These are phyloP conservation scores for Drosophila tsacasi DNA, from an alignment of 1,140 invertebrate species.

Conservation along the genomic window DNA sequence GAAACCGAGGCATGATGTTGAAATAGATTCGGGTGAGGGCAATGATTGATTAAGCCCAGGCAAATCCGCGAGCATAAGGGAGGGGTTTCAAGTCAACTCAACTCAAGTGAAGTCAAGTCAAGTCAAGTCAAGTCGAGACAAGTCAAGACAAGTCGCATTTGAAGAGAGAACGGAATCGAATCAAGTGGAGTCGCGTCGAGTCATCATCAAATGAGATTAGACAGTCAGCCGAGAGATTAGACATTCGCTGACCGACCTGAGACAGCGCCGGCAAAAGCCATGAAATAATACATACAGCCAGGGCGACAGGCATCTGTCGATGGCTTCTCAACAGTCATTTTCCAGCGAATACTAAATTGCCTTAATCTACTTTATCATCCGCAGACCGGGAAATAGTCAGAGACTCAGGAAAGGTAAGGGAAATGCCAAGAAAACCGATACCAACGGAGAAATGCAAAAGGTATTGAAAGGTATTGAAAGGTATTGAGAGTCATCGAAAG, in stretches of 20 bases:
- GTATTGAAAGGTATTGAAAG: no score
- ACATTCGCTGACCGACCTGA: constrained; percentile 46
- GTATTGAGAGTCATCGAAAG: not conserved
- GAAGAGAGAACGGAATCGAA: constrained; percentile 9
- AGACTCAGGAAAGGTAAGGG: not conserved
- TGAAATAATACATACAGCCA: not conserved
- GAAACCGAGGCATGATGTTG: constrained; percentile 65
- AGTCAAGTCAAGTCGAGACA: no score
- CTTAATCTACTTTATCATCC: constrained; percentile 39
- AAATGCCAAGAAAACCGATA: not conserved
- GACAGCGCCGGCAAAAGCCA: not conserved
- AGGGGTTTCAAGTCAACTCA: not conserved
- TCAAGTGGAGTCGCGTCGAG: constrained; percentile 59
- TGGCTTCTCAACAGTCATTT: constrained; percentile 46
- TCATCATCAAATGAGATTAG: constrained; percentile 71
- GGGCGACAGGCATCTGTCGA: constrained; percentile 35
- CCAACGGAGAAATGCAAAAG: not conserved
- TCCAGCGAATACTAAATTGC: constrained; percentile 38
- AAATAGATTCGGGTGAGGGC: constrained; percentile 43
- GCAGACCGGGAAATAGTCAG: constrained; percentile 32
- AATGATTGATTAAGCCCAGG: constrained; percentile 63
- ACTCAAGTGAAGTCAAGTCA: constrained; percentile 8
- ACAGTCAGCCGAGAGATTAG: constrained; percentile 56
- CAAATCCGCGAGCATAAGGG: not conserved
- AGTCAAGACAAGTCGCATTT: constrained; percentile 23